Percentiles rank a stretch among this genome's conserved stretches.
phyloP scores from a whole-genome alignment of 1,140 invertebrate genomes.

The Halictus rubicundus region DNA sequence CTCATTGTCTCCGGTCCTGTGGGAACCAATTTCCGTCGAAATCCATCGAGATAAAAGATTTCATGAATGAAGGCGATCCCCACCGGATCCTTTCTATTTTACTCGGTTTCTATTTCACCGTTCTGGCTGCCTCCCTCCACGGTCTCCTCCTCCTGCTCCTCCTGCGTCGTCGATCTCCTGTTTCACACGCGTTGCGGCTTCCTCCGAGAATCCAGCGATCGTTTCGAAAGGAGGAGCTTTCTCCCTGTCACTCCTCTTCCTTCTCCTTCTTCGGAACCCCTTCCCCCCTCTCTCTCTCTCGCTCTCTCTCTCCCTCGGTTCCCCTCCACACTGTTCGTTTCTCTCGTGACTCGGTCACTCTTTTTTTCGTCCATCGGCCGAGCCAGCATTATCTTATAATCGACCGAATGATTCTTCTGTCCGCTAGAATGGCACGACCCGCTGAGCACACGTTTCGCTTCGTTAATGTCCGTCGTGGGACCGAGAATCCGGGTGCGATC shows the following conservation, averaged over 20 bases:
- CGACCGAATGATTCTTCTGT: conserved; percentile 63
- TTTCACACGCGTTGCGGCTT: conserved; percentile 46
- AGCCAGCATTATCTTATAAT: conserved; percentile 64
- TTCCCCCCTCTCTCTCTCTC: too few relatives aligned
- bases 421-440: conserved; percentile 58
- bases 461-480: conserved; percentile 58
- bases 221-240: conserved; percentile 42
- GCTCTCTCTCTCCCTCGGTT: too few relatives aligned
- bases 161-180: conserved; percentile 1
- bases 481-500: conserved; percentile 34
- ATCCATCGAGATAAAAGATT: conserved; percentile 63
- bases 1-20: conserved; percentile 63
- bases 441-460: conserved; percentile 61
- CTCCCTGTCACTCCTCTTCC: conserved; percentile 33
- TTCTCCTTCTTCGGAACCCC: not conserved
- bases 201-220: conserved; percentile 40
- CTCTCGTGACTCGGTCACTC: not conserved
- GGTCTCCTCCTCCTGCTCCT: too few relatives aligned
- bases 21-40: conserved; percentile 67
- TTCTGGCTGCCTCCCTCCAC: too few relatives aligned
- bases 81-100: conserved; percentile 43
- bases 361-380: conserved; percentile 45
- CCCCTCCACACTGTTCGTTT: not conserved
- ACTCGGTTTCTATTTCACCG: conserved; percentile 19
- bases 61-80: conserved; percentile 66